These are phyloP conservation scores for Piprites chloris DNA, from an alignment of 2,113 vertebrate genomes.

Conservation along the genomic window DNA sequence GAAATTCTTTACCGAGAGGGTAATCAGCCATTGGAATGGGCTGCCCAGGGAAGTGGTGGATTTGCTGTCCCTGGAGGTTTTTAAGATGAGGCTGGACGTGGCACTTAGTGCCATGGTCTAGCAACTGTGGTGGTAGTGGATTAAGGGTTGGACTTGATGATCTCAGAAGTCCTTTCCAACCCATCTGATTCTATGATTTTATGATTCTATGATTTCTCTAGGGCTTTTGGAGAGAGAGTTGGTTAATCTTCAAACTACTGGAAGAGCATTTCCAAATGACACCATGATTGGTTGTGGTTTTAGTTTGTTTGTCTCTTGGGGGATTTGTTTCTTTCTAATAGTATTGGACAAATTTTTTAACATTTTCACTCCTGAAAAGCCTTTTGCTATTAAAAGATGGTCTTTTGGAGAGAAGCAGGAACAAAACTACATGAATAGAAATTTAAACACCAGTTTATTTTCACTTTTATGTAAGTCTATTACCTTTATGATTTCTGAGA, in stretches of 20 bases:
- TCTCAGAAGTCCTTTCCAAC: no score
- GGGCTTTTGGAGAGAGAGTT: not conserved
- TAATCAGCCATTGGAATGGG: no score
- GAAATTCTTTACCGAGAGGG: no score
- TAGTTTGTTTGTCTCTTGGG: no score
- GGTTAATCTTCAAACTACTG: not conserved
- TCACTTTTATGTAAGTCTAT: not conserved
- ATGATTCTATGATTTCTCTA: no score
- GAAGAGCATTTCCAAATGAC: not conserved
- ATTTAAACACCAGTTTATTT: not conserved
- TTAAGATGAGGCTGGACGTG: no score
- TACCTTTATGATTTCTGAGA: not conserved
- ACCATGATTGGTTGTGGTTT: not conserved
- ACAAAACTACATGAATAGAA: not conserved
- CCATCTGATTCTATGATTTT: no score
- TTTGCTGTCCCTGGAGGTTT: no score
- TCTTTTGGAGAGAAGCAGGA: not conserved
- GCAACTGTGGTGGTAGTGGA: no score
- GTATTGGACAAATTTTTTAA: not conserved
- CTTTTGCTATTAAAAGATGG: not conserved
- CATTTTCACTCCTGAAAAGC: not conserved
- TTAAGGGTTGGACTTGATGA: no score
- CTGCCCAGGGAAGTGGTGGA: no score
- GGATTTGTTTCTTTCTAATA: not conserved
- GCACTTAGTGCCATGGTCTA: no score